phyloP scores from a whole-genome alignment of 2,113 vertebrate species.

The Chloroceryle aenea region DNA sequence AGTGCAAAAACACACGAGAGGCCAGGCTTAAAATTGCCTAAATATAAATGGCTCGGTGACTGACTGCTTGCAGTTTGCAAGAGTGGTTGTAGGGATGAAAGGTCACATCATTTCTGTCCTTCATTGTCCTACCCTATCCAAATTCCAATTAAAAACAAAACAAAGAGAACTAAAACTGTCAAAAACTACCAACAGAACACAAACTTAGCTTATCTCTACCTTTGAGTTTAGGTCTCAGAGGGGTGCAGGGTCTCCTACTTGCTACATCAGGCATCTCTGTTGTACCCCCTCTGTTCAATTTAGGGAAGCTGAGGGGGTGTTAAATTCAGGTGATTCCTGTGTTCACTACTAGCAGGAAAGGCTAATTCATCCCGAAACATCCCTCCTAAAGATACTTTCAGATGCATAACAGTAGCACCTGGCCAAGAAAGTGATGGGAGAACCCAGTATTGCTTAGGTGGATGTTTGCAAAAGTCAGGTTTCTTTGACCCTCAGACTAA shows the following conservation, averaged over 20 bases:
- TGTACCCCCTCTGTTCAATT: not conserved
- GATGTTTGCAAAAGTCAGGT: not conserved
- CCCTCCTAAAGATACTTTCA: not conserved
- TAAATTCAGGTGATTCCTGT: not conserved
- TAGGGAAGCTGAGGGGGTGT: not conserved
- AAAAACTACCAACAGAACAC: too few relatives aligned
- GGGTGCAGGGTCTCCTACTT: not conserved
- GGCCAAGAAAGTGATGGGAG: not conserved
- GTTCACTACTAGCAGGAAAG: not conserved
- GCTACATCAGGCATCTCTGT: not conserved
- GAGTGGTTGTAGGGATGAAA: not conserved
- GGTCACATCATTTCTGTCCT: not conserved
- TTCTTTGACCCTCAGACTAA: not conserved
- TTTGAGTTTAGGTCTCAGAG: not conserved
- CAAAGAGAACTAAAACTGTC: too few relatives aligned
- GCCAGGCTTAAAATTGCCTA: not conserved
- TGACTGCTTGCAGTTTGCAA: not conserved
- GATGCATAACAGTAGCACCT: not conserved
- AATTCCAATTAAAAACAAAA: not conserved
- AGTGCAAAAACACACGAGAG: constrained; percentile 44
- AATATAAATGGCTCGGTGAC: not conserved
- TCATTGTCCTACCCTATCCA: not conserved
- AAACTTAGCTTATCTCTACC: not conserved
- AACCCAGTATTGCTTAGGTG: too few relatives aligned
- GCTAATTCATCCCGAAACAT: not conserved